A percentile compares a stretch with the other conserved stretches of the same genome.
phyloP scores from a whole-genome alignment of 2,113 vertebrate genomes.

The Okapia johnstoni region DNA sequence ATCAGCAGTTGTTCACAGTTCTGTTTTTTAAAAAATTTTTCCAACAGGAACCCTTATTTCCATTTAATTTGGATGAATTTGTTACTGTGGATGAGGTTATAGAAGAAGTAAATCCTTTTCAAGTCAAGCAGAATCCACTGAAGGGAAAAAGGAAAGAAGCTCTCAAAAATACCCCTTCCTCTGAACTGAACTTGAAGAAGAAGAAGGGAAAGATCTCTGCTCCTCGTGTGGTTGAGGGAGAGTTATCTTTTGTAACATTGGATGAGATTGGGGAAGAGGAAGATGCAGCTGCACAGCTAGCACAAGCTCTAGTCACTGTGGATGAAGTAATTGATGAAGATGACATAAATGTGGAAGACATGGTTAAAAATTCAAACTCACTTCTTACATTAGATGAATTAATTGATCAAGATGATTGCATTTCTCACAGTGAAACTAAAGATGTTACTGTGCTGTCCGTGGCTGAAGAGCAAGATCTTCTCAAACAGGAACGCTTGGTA shows the following conservation, averaged over 20 bases:
- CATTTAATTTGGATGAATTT: slow-evolving; percentile 89
- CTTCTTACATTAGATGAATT: slow-evolving; percentile 87
- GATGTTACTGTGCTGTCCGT: neutral
- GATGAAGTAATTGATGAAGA: slow-evolving; percentile 87
- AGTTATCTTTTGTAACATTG: slow-evolving; percentile 83
- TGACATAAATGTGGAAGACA: slow-evolving; percentile 70
- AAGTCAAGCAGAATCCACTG: slow-evolving; percentile 49
- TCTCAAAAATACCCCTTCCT: slow-evolving; percentile 15
- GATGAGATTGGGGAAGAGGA: slow-evolving; percentile 92
- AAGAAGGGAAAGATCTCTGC: slow-evolving; percentile 66
- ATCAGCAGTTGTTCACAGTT: neutral
- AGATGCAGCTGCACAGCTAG: slow-evolving; percentile 68
- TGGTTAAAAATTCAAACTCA: slow-evolving; percentile 73
- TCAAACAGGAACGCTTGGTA: slow-evolving; percentile 79
- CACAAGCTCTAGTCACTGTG: slow-evolving; percentile 79
- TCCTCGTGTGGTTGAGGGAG: neutral
- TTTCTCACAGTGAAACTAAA: slow-evolving; percentile 44
- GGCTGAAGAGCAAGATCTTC: slow-evolving; percentile 69
- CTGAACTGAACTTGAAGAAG: slow-evolving; percentile 67
- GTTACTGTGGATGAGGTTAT: slow-evolving; percentile 91
- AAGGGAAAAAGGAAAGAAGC: slow-evolving; percentile 77
- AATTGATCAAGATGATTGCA: slow-evolving; percentile 80
- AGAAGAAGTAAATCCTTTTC: slow-evolving; percentile 77
- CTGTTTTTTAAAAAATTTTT: neutral
- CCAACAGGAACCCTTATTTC: slow-evolving; percentile 79